Percentiles rank a stretch among this genome's conserved stretches.
Evolutionary conservation across 2,113 vertebrate genomes (phyloP).

Genomic region (Clarias batrachus): DNA sequence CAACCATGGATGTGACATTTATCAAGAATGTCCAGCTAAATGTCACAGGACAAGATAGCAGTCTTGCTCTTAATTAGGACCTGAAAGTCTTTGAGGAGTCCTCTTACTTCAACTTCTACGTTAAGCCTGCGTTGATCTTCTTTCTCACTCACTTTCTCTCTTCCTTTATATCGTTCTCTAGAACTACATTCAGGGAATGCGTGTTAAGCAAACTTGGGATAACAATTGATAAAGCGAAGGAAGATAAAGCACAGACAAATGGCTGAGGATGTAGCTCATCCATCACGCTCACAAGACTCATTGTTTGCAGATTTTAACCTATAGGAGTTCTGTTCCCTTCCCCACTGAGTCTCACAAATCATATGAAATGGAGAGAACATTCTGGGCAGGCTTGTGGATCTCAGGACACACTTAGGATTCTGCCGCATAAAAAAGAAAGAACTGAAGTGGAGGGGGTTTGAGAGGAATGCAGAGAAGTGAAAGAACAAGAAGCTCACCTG

Average conservation of each 20-base stretch:
- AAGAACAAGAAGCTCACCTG: constrained; percentile 10
- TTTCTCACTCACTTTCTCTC: constrained; percentile 28
- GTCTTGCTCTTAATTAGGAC: constrained; percentile 68
- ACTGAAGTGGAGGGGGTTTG: constrained; percentile 62
- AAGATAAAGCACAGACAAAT: constrained; percentile 75
- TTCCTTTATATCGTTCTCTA: constrained; percentile 48
- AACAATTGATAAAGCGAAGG: constrained; percentile 71
- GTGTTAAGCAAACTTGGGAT: constrained; percentile 70
- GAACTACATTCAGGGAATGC: constrained; percentile 55
- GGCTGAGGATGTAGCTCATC: constrained; percentile 73
- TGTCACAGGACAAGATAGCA: constrained; percentile 70
- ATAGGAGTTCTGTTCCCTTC: constrained; percentile 67
- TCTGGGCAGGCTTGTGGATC: constrained; percentile 59
- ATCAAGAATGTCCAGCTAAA: constrained; percentile 68
- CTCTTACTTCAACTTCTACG: constrained; percentile 65
- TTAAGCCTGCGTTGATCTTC: constrained; percentile 64
- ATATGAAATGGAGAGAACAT: constrained; percentile 47
- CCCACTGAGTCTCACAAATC: constrained; percentile 75
- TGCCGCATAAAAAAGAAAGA: constrained; percentile 41
- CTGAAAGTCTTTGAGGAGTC: constrained; percentile 69
- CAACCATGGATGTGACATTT: constrained; percentile 76
- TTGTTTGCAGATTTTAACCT: constrained; percentile 78
- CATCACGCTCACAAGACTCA: constrained; percentile 69
- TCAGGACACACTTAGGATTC: constrained; percentile 14
- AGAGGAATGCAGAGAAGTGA: constrained; percentile 58